Conservation (phyloP, 1,140 invertebrate genomes). For the Stenopsyche tienmushanensis region DNA sequence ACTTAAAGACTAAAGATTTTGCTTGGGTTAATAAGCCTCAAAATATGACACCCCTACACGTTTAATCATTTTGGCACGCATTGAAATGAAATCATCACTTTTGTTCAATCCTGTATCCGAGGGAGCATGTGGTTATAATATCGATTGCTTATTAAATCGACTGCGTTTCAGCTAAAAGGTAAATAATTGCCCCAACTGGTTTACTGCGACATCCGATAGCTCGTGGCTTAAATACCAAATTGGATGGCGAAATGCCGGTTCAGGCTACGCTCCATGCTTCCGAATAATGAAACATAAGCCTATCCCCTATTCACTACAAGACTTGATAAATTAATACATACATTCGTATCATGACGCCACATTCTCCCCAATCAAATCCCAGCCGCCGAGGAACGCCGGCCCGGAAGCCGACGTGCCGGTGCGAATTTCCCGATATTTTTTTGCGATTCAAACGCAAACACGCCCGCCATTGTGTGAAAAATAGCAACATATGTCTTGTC, state of each 20-base stretch:
- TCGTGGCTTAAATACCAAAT: constrained; percentile 41
- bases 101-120: neutral
- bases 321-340: constrained; percentile 10
- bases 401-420: too few relatives aligned
- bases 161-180: constrained; percentile 40
- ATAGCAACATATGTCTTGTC: constrained; percentile 15
- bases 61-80: too few relatives aligned
- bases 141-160: constrained; percentile 43
- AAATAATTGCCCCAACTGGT: constrained; percentile 42
- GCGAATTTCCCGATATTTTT: neutral
- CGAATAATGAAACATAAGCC: constrained; percentile 4
- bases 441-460: too few relatives aligned
- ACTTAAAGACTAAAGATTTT: too few relatives aligned
- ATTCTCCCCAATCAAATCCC: neutral
- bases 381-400: too few relatives aligned
- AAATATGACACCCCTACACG: too few relatives aligned
- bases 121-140: constrained; percentile 38
- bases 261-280: constrained; percentile 1
- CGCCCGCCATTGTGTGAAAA: neutral
- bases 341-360: neutral
- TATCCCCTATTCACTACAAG: too few relatives aligned
- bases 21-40: too few relatives aligned
- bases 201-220: constrained; percentile 42
- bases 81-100: too few relatives aligned
- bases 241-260: constrained; percentile 37